Evolutionary conservation across 2,888 invertebrate genomes (phyloP), one percentile per base, ranked within the genome.

Genomic region (Ferdinandea cuprea): DNA sequence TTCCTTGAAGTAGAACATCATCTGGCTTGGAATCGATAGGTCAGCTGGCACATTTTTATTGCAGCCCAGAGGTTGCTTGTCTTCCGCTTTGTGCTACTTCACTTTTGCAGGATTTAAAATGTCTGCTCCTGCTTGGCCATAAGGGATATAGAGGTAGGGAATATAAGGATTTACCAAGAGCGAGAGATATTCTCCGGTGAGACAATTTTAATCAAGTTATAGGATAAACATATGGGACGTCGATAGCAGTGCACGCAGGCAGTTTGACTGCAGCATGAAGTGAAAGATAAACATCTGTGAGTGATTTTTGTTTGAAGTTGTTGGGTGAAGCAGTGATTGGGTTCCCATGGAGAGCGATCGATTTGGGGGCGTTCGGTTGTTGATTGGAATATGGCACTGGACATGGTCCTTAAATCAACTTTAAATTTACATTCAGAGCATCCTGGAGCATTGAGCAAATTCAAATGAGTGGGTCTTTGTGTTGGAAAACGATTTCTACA

Each of bases 141-240:
- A 63, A 19, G 61, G 42, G 50, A 50, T 42, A 42, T 42, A 42
- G 5, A 44, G 46, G 37, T 54, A 35, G 32, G 44, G n/a, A 21
- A 48, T 8, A 13, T 8, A 13, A 30, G 42, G 50, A 58, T 42
- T 48, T 52, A 50, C 50, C 40, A 7, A 25, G 17, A 32, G 21
- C 46, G 19, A 58, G n/a, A n/a, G 32, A 28, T 46, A 42, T 48
- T 42, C 15, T n/a, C 35, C 58, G 65, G 65, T 77, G 81, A 71
- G 59, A 61, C 71, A 71, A 56, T 71, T 81, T 81, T 77, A 81
- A 81, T 81, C 77, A 81, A 81, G 77, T 81, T 71, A 77, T 77
- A 77, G 76, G 71, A 81, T 66, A 81, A 66, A 81, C 76, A 69
- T 69, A 32, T 46, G 71, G 63, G 28, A 50, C 68, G 15, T 37